Conservation (phyloP, 2,888 invertebrate species). For the Zele albiditarsus region DNA sequence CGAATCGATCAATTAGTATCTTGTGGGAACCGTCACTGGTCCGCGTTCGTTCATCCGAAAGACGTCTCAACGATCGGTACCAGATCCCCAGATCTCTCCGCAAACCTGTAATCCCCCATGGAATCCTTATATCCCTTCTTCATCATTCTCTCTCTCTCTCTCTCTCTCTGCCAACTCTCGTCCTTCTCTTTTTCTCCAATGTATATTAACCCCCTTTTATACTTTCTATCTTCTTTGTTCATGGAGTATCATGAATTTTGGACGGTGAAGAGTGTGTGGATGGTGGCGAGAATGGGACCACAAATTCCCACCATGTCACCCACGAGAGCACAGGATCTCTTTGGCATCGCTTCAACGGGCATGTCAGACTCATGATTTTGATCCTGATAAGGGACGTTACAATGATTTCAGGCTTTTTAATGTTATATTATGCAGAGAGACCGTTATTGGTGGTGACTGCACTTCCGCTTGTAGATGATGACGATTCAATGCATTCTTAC, state of each 20-base stretch:
- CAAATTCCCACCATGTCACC: slow-evolving; percentile 53
- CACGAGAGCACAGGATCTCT: slow-evolving; percentile 46
- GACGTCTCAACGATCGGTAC: slow-evolving; percentile 63
- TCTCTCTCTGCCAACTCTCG: slow-evolving; percentile 43
- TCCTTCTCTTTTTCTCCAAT: slow-evolving; percentile 43
- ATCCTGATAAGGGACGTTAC: slow-evolving; percentile 23
- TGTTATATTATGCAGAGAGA: background rate
- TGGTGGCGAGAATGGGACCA: slow-evolving; percentile 40
- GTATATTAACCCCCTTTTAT: slow-evolving; percentile 11
- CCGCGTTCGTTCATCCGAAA: slow-evolving; percentile 57
- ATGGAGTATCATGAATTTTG: slow-evolving; percentile 52
- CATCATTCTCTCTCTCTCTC: slow-evolving; percentile 40
- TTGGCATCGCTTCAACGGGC: slow-evolving; percentile 40
- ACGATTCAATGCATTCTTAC: background rate
- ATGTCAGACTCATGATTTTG: slow-evolving; percentile 20
- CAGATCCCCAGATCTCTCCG: slow-evolving; percentile 64
- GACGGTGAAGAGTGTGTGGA: slow-evolving; percentile 24
- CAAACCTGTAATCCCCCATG: slow-evolving; percentile 71
- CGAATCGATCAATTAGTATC: slow-evolving; percentile 73
- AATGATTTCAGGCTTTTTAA: slow-evolving; percentile 8
- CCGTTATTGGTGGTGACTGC: slow-evolving; percentile 10
- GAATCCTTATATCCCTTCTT: slow-evolving; percentile 38
- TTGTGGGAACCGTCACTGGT: slow-evolving; percentile 70
- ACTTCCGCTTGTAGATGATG: slow-evolving; percentile 9
- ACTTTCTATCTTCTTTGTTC: slow-evolving; percentile 35